Percentiles rank a stretch among this genome's conserved stretches.
phyloP scores from a whole-genome alignment of 1,140 invertebrate species.

The Sminthurides bifidus region DNA sequence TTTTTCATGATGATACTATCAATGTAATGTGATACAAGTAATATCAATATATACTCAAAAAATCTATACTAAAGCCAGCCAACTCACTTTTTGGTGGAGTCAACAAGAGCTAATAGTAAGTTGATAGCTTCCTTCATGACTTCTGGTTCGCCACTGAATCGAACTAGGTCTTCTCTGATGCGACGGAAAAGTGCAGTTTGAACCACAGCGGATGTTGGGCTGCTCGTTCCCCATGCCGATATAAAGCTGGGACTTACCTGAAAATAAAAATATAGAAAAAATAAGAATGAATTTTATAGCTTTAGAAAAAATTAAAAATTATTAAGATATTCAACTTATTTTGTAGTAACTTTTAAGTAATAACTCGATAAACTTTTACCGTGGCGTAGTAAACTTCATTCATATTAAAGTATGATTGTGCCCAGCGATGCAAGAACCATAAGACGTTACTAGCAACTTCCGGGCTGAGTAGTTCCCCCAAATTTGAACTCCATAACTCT shows the following conservation, averaged over 20 bases:
- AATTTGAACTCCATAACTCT: conserved; percentile 48
- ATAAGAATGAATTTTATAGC: too few species aligned
- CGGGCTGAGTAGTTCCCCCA: conserved; percentile 57
- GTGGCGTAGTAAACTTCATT: conserved; percentile 50
- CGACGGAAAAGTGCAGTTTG: conserved; percentile 51
- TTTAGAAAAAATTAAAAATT: conserved; percentile 2
- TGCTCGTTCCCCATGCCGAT: conserved; percentile 50
- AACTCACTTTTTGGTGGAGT: conserved; percentile 46
- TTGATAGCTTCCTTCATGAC: conserved; percentile 48
- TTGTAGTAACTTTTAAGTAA: conserved; percentile 15
- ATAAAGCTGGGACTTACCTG: conserved; percentile 44
- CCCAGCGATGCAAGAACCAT: conserved; percentile 70
- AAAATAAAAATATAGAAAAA: conserved; percentile 7
- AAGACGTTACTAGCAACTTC: conserved; percentile 63
- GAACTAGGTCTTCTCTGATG: conserved; percentile 46
- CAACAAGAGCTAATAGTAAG: conserved; percentile 46
- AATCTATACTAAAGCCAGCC: not conserved
- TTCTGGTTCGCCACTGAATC: conserved; percentile 46
- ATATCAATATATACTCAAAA: not conserved
- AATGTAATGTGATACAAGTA: too few species aligned
- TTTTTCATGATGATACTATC: too few species aligned
- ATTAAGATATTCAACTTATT: conserved; percentile 19
- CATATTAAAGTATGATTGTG: conserved; percentile 58
- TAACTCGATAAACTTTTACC: conserved; percentile 25
- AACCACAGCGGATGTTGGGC: conserved; percentile 46